Base-by-base conservation (phyloP, 2,797 vertebrate species). In the Ceryle rudis region DNA sequence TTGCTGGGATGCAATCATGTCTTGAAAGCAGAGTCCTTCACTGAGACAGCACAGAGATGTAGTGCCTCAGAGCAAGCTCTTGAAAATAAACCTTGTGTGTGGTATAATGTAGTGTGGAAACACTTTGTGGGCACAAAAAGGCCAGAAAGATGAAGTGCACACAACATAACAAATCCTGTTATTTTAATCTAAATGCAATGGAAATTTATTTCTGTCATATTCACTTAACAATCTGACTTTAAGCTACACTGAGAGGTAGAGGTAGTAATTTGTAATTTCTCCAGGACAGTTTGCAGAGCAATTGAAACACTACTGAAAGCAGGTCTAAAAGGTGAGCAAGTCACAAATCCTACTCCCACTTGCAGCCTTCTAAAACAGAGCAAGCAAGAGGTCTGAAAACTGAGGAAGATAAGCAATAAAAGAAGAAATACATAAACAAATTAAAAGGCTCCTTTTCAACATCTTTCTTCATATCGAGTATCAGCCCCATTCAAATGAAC, bases 381-480 rank as follows among this genome's bases (percentile, higher is more conserved):
- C 26, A 67, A 94, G 37, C 3, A 64, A 92, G 80, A 49, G 35
- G 23, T 46, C 90, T 65, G 31, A 72, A 90, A 81, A 90, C 20
- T 17, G 58, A 62, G 17, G 29, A 39, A 78, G 65, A 70, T 46
- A 52, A 31, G n/a, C 23, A 84, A 39, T 55, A 89, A 74, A 88
- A 65, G 26, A 33, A 67, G 61, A 71, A 79, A 83, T 51, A 14
- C 6, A 46, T 42, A 61, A 92, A 58, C 35, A 60, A 73, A 74
- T 78, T 52, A 60, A 29, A 81, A 79, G 33, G 15, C 9, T 82
- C 1, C 7, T 78, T 89, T 89, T 81, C 74, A 73, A 14, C 35
- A 54, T 47, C 10, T 75, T 62, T 74, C 58, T 58, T 81, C 6
- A 0, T 14, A 35, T 9, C 0, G 3, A 70, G 6, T 19, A 14